phyloP scores from a whole-genome alignment of 2,888 invertebrate species.

The Nowickia ferox region DNA sequence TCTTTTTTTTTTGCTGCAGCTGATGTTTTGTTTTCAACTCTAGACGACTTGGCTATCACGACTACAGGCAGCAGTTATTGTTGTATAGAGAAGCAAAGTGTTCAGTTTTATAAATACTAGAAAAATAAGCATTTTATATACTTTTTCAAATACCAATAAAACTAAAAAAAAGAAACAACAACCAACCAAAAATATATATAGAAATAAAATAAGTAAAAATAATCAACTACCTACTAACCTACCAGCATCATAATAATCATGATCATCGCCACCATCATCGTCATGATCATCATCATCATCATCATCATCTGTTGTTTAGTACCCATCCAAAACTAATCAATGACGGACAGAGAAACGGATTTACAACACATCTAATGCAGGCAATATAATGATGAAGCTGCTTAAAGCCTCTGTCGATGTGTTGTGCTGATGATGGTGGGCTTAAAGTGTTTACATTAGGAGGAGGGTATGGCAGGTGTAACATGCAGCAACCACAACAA shows the following conservation, averaged over 20 bases:
- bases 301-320: not conserved
- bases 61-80: slow-evolving; percentile 25
- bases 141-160: slow-evolving; percentile 10
- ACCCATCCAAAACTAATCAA: slow-evolving; percentile 23
- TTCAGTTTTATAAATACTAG: slow-evolving; percentile 28
- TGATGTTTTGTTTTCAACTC: slow-evolving; percentile 38
- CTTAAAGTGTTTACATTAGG: slow-evolving; percentile 28
- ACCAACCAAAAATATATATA: slow-evolving; percentile 18
- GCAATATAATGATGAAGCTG: slow-evolving; percentile 34
- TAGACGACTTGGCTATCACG: slow-evolving; percentile 69
- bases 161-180: slow-evolving; percentile 23
- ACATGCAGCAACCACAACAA: slow-evolving; percentile 9
- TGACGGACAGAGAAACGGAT: slow-evolving; percentile 19
- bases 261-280: slow-evolving; percentile 4
- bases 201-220: slow-evolving; percentile 33
- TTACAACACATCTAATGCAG: slow-evolving; percentile 11
- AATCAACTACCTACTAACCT: slow-evolving; percentile 39
- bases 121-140: slow-evolving; percentile 1
- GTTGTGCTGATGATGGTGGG: slow-evolving; percentile 4
- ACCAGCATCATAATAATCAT: slow-evolving; percentile 43
- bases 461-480: slow-evolving; percentile 40
- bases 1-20: not conserved
- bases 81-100: not conserved
- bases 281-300: not conserved
- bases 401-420: slow-evolving; percentile 16